Evolutionary conservation across 2,888 invertebrate genomes (phyloP), one percentile per base, ranked within the genome.

Genomic region (Melitaea athalia): DNA sequence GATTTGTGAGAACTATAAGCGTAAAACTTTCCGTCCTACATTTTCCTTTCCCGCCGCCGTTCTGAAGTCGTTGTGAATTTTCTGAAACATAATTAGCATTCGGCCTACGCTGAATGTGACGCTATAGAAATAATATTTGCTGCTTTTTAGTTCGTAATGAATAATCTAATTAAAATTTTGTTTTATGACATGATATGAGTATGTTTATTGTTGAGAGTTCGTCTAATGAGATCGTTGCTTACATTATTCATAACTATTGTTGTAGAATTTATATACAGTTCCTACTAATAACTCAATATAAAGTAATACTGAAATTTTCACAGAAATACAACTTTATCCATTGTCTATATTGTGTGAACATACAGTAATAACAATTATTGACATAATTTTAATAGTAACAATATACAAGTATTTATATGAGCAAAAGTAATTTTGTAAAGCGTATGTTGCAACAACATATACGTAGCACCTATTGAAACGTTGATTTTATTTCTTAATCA

Each of bases 41-140:
- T 68, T 68, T 57, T 45, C 52, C 64, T 15, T 64, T 55, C 64
- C 68, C 53, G 64, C 38, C 60, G 15, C 15, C 57, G 57, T 57
- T 60, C 38, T 69, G 63, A 64, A 68, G 64, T 61, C 64, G 68
- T 69, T 62, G 68, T 64, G 62, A 64, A 69, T 59, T 59, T 69
- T 69, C 64, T 57, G 60, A 38, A 64, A 64, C 68, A 69, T 69
- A 69, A 69, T 69, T 69, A 69, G 62, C 68, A 64, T 64, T 69
- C 68, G 59, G 63, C 63, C 63, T 68, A 68, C 63, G 63, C 52
- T 63, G 63, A 68, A 63, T 63, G 45, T 68, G 67, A 63, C 67
- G 62, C 57, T 62, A 50, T 50, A 61, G 57, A 62, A 67, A 38
- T 38, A 68, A 59, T 59, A 59, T 47, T 53, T 59, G 17, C 59